phyloP scores from a whole-genome alignment of 1,140 invertebrate genomes.

The Drosophila kikkawai region DNA sequence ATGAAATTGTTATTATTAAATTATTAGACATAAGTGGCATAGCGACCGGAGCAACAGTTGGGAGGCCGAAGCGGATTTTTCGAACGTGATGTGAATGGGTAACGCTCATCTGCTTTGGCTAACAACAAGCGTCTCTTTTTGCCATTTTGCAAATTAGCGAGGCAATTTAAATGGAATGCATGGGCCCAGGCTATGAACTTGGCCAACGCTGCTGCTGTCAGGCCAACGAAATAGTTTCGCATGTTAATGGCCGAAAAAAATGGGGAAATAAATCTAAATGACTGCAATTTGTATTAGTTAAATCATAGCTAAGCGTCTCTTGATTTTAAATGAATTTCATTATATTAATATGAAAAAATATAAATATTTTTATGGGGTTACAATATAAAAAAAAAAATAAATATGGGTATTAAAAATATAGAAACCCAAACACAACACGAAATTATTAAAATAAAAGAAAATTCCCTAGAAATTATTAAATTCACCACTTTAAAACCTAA shows the following conservation, averaged over 20 bases:
- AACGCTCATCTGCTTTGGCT: constrained; percentile 47
- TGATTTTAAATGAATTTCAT: not conserved
- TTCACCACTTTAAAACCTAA: not conserved
- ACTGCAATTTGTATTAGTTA: constrained; percentile 9
- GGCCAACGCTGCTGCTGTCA: constrained; percentile 7
- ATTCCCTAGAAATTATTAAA: not conserved
- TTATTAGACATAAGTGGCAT: constrained; percentile 49
- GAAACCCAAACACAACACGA: not conserved
- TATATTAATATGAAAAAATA: too few relatives aligned
- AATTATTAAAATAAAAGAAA: not conserved
- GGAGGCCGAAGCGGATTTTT: not conserved
- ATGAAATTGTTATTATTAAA: constrained; percentile 62
- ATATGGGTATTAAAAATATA: too few relatives aligned
- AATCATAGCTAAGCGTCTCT: not conserved
- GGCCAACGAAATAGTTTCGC: constrained; percentile 30
- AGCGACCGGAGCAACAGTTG: constrained; percentile 33
- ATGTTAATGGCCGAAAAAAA: constrained; percentile 17
- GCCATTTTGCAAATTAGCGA: constrained; percentile 50
- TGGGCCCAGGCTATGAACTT: constrained; percentile 17
- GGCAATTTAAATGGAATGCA: constrained; percentile 51
- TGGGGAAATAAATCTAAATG: constrained; percentile 1
- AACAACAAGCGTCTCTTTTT: constrained; percentile 35
- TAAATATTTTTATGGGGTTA: too few relatives aligned
- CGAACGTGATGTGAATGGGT: constrained; percentile 50
- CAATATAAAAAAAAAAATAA: too few relatives aligned